These are phyloP conservation scores for Wasmannia auropunctata DNA, from an alignment of 1,140 invertebrate genomes.

Conservation along the genomic window DNA sequence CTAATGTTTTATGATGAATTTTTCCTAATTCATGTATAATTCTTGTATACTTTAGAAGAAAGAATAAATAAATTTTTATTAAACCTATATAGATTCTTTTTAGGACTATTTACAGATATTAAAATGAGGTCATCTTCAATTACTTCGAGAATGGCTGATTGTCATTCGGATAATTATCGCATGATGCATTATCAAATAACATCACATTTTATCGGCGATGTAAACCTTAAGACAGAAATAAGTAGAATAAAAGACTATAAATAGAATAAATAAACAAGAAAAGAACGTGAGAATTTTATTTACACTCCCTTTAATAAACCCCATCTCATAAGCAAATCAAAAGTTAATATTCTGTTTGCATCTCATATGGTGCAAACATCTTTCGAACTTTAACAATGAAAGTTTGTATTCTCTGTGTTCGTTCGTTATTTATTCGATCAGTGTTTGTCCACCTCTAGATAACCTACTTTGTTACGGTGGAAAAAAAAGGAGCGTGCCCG, in stretches of 20 bases:
- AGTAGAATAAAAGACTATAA: too few species aligned
- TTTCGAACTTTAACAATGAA: background rate
- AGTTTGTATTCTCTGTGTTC: background rate
- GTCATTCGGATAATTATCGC: conserved; percentile 53
- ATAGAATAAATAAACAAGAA: background rate
- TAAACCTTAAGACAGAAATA: conserved; percentile 9
- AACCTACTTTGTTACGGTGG: conserved; percentile 57
- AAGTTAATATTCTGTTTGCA: background rate
- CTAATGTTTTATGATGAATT: background rate
- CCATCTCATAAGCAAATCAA: background rate
- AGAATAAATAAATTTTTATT: background rate
- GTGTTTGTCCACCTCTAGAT: conserved; percentile 19
- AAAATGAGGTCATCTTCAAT: conserved; percentile 7
- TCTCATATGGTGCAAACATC: background rate
- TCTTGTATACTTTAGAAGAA: background rate
- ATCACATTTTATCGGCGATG: conserved; percentile 13
- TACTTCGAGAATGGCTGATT: conserved; percentile 41
- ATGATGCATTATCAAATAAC: conserved; percentile 59
- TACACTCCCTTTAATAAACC: background rate
- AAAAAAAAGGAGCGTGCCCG: background rate
- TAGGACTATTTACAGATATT: background rate
- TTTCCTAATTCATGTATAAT: too few species aligned
- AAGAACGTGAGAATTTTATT: background rate
- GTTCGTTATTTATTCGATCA: background rate
- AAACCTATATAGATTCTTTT: background rate